Percentiles rank a stretch among this genome's conserved stretches.
These are phyloP conservation scores for Papilio elwesi DNA, from an alignment of 2,888 invertebrate species.

Conservation along the genomic window DNA sequence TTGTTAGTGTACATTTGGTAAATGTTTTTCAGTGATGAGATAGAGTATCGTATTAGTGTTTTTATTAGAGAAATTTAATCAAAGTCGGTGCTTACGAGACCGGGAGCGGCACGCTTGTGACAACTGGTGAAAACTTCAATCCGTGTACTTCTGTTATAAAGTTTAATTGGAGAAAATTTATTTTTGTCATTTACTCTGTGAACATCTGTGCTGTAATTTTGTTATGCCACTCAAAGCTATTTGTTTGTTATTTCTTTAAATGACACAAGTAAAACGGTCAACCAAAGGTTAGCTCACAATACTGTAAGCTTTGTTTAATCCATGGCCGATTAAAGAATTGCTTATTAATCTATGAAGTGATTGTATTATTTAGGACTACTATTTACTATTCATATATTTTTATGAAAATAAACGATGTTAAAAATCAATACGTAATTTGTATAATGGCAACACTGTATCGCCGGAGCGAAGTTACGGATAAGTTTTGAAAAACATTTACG, in stretches of 20 bases:
- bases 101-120: constrained; percentile 13
- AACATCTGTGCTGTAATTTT: constrained; percentile 11
- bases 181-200: constrained; percentile 18
- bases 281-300: neutral
- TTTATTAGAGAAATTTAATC: constrained; percentile 23
- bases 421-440: too few species aligned
- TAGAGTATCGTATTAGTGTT: constrained; percentile 14
- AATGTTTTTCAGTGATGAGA: constrained; percentile 3
- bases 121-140: constrained; percentile 28
- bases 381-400: too few species aligned
- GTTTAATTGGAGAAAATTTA: constrained; percentile 26
- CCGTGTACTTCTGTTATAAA: constrained; percentile 25
- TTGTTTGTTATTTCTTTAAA: neutral
- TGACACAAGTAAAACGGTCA: neutral
- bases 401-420: too few species aligned
- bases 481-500: too few species aligned
- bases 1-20: neutral
- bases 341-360: too few species aligned
- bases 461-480: too few species aligned
- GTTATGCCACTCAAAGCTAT: neutral
- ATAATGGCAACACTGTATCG: too few species aligned
- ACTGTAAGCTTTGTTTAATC: neutral
- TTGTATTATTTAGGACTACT: too few species aligned
- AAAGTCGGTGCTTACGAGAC: constrained; percentile 13
- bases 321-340: too few species aligned